A percentile compares a stretch with the other conserved stretches of the same genome.
Conservation (phyloP, 2,888 invertebrate species). For the Drosophila kokeensis region DNA sequence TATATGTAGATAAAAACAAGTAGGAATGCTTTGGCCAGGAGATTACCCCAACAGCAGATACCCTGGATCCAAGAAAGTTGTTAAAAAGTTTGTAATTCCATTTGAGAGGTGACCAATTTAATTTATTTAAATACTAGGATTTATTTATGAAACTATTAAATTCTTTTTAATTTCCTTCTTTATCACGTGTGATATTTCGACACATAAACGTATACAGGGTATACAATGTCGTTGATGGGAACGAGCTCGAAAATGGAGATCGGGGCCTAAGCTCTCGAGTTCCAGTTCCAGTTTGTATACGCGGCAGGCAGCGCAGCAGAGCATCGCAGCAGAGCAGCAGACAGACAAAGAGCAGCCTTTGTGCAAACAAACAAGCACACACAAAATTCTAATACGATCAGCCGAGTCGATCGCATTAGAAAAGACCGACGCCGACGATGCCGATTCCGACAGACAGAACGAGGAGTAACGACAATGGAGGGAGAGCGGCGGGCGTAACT, state of each 20-base stretch:
- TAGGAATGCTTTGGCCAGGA: not conserved
- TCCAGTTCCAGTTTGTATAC: not conserved
- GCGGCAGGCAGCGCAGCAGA: not conserved
- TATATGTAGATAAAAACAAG: constrained; percentile 44
- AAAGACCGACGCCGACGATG: not conserved
- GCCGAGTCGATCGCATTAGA: constrained; percentile 56
- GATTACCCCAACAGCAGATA: not conserved
- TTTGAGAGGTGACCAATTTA: not conserved
- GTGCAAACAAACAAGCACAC: constrained; percentile 48
- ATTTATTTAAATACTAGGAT: not conserved
- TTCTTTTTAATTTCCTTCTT: not conserved
- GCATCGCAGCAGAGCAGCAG: constrained; percentile 10
- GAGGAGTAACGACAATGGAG: constrained; percentile 28
- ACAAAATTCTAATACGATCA: constrained; percentile 58
- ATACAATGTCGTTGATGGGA: constrained; percentile 1
- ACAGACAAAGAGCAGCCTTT: constrained; percentile 64
- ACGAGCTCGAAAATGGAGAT: constrained; percentile 10
- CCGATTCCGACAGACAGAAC: not conserved
- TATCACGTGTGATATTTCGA: not conserved
- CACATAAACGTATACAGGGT: not conserved
- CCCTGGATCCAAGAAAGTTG: not conserved
- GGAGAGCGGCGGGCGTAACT: constrained; percentile 25
- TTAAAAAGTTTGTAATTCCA: not conserved
- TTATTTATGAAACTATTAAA: not conserved
- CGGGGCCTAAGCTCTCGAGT: constrained; percentile 19